phyloP scores from a whole-genome alignment of 2,113 vertebrate species.

The Clarias batrachus region DNA sequence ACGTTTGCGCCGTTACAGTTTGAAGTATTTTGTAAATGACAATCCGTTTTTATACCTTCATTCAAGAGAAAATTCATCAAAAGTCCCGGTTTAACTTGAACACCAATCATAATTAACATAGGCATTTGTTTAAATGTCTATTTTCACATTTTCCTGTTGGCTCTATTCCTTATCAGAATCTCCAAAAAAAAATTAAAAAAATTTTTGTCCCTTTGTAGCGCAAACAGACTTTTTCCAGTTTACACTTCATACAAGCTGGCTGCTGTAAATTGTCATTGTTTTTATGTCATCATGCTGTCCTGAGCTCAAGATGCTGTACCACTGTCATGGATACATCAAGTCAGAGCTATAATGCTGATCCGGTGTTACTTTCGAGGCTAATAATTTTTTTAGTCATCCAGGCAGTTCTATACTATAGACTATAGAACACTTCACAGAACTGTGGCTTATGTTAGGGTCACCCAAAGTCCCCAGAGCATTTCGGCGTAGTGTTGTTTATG shows the following conservation, averaged over 20 bases:
- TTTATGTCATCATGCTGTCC: neutral
- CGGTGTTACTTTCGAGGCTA: neutral
- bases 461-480: neutral
- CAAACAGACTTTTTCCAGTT: conserved; percentile 27
- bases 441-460: neutral
- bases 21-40: too few species aligned
- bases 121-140: neutral
- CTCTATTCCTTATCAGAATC: neutral
- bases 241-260: conserved; percentile 14
- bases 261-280: conserved; percentile 10
- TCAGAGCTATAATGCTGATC: neutral
- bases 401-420: neutral
- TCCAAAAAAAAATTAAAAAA: neutral
- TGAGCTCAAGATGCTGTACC: neutral
- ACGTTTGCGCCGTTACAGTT: too few species aligned
- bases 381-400: neutral
- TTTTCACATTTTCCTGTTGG: neutral
- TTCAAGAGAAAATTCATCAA: too few species aligned
- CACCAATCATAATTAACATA: neutral
- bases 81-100: too few species aligned
- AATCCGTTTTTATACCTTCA: too few species aligned
- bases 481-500: neutral
- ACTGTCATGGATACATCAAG: neutral
- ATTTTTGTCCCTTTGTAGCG: neutral
- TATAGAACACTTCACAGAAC: neutral